Evolutionary conservation across 1,140 invertebrate species (phyloP), one percentile per base, ranked within the genome.

Genomic region (Drosophila jambulina): DNA sequence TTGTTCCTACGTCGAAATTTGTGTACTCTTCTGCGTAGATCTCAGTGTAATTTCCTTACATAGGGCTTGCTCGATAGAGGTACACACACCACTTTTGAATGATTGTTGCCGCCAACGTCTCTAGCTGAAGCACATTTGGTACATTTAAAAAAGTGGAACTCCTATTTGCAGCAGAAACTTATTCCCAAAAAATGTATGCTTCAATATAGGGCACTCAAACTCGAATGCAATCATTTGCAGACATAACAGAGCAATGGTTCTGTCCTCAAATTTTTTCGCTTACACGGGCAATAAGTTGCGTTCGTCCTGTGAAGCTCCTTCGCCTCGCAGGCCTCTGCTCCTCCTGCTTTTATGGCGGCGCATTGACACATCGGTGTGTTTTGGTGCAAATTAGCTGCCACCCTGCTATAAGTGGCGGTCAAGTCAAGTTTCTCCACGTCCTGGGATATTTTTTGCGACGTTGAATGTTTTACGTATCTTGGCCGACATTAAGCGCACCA

Each of bases 141-240:
- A 13, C 12, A 38, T 17, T n/a, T 29, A 19, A 34, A 63, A 36
- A 32, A 5, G 8, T 23, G 10, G 1, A 54, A 23, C 2, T 54
- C 4, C 0, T 13, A 23, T 2, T 36, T n/a, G 13, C 10, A 17
- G 21, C 53, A n/a, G 21, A 17, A 23, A 56, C 15, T 6, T 23
- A 54, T 45, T 23, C 15, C 13, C 2, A 34, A 46, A 57, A 36
- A 40, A 29, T n/a, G 25, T 34, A 53, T 61, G n/a, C 70, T 19
- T 53, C 5, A 13, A 45, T n/a, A 13, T 13, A 64, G 36, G n/a
- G 51, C 27, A 67, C 21, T 27, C 25, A 58, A 62, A 68, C 63
- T 56, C 70, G 68, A 80, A 80, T 91, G 81, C 81, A 85, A 90
- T 90, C 75, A 90, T 90, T 72, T 91, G 85, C 85, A 90, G 85